Conservation (phyloP, 2,888 invertebrate species). For the Synergus japonicus region DNA sequence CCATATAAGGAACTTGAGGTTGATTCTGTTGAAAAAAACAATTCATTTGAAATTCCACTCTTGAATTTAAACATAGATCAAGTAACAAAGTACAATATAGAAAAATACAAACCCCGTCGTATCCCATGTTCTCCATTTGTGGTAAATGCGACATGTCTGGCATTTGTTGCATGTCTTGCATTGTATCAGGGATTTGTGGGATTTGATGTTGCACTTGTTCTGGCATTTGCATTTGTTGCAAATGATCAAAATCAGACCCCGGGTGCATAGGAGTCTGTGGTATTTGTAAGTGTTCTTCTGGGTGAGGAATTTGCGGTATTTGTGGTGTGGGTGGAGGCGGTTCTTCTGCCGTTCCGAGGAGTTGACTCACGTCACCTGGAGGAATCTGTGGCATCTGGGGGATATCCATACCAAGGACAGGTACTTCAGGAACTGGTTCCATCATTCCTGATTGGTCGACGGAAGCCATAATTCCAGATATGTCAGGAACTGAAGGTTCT, state of each 20-base stretch:
- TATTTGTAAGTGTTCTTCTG: slow-evolving; percentile 72
- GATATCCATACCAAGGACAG: slow-evolving; percentile 72
- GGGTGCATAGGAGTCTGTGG: slow-evolving; percentile 76
- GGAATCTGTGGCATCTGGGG: slow-evolving; percentile 74
- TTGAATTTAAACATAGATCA: background rate
- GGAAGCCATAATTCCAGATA: slow-evolving; percentile 69
- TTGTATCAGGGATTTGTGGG: slow-evolving; percentile 43
- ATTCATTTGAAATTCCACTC: background rate
- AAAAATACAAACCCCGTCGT: slow-evolving; percentile 78
- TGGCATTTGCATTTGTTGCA: slow-evolving; percentile 35
- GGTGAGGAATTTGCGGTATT: slow-evolving; percentile 46
- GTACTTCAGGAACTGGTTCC: slow-evolving; percentile 76
- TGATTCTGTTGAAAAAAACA: slow-evolving; percentile 61
- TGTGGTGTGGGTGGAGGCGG: slow-evolving; percentile 45
- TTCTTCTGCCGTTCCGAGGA: slow-evolving; percentile 66
- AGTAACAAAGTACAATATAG: slow-evolving; percentile 23
- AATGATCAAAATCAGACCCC: background rate
- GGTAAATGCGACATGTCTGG: slow-evolving; percentile 68
- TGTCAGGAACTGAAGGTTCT: slow-evolving; percentile 69
- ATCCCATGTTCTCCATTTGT: slow-evolving; percentile 83
- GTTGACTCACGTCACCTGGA: slow-evolving; percentile 66
- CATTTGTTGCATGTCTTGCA: slow-evolving; percentile 42
- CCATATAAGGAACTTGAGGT: slow-evolving; percentile 83
- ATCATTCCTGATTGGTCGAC: slow-evolving; percentile 65
- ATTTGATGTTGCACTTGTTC: slow-evolving; percentile 5